phyloP scores from a whole-genome alignment of 2,888 invertebrate species.

The Trilocha varians region DNA sequence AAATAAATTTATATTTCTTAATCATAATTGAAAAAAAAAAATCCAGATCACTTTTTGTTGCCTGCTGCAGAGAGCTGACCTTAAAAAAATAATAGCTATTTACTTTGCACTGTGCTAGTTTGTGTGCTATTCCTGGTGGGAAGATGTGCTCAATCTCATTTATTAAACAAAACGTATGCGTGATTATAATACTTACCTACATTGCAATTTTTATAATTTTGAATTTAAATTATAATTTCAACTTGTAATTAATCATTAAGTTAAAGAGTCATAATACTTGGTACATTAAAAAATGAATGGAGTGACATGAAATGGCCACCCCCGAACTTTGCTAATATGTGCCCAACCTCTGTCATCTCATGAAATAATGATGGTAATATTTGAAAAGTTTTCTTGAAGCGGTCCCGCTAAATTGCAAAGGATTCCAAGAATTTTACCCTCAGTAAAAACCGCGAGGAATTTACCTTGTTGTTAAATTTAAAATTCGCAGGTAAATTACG shows the following conservation, averaged over 20 bases:
- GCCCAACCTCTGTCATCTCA: slow-evolving; percentile 69
- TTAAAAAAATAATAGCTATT: no score
- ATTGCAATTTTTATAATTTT: no score
- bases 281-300: slow-evolving; percentile 48
- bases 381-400: slow-evolving; percentile 63
- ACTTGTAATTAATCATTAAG: slow-evolving; percentile 2
- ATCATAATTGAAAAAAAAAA: no score
- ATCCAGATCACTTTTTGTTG: no score
- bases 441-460: slow-evolving; percentile 45
- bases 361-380: slow-evolving; percentile 72
- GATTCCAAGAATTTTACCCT: slow-evolving; percentile 55
- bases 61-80: no score
- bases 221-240: not conserved
- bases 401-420: slow-evolving; percentile 44
- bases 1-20: no score
- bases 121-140: no score
- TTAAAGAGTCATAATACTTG: slow-evolving; percentile 13
- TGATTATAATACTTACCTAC: no score
- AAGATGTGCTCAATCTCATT: no score
- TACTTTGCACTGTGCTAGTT: no score
- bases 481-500: slow-evolving; percentile 22
- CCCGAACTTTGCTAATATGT: slow-evolving; percentile 69
- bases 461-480: slow-evolving; percentile 29
- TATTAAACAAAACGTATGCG: no score
- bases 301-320: slow-evolving; percentile 46